Conservation (phyloP, 2,797 vertebrate species). For the Brotula barbata region DNA sequence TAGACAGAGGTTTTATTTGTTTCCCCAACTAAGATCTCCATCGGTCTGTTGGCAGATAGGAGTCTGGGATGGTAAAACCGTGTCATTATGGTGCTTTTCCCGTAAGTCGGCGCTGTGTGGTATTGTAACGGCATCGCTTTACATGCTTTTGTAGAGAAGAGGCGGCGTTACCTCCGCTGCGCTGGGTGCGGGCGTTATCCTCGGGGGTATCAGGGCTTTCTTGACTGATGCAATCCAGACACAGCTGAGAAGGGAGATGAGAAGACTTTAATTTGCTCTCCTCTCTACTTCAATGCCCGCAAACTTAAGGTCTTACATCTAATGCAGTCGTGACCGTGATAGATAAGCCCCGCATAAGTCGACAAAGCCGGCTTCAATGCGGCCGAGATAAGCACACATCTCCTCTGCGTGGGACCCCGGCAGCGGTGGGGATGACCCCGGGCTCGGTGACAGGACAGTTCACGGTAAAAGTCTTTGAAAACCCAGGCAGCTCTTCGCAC, state of each 20-base stretch:
- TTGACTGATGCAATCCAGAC: conserved; percentile 69
- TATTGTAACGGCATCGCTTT: conserved; percentile 26
- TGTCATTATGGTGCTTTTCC: conserved; percentile 51
- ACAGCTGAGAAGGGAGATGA: conserved; percentile 72
- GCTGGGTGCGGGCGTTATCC: conserved; percentile 47
- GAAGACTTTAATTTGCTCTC: conserved; percentile 75
- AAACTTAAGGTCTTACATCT: conserved; percentile 72
- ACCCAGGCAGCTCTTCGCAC: conserved; percentile 69
- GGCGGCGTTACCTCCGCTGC: conserved; percentile 43
- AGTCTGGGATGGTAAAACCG: conserved; percentile 35
- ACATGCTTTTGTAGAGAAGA: conserved; percentile 30
- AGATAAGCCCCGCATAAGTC: conserved; percentile 73
- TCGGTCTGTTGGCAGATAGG: conserved; percentile 69
- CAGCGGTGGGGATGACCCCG: conserved; percentile 62
- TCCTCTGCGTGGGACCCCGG: conserved; percentile 52
- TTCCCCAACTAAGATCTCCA: conserved; percentile 75
- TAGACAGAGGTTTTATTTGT: conserved; percentile 77
- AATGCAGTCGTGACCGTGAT: conserved; percentile 73
- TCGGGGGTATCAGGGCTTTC: conserved; percentile 20
- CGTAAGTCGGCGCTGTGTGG: conserved; percentile 38
- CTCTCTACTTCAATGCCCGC: conserved; percentile 66
- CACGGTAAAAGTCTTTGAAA: conserved; percentile 69
- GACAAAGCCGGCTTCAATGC: conserved; percentile 76
- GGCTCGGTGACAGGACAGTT: conserved; percentile 70
- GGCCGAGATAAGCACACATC: conserved; percentile 70